These are phyloP conservation scores for fruit fly (Drosophila melanogaster) DNA, from an alignment of 1,140 invertebrate genomes.

Conservation along the genomic window DNA sequence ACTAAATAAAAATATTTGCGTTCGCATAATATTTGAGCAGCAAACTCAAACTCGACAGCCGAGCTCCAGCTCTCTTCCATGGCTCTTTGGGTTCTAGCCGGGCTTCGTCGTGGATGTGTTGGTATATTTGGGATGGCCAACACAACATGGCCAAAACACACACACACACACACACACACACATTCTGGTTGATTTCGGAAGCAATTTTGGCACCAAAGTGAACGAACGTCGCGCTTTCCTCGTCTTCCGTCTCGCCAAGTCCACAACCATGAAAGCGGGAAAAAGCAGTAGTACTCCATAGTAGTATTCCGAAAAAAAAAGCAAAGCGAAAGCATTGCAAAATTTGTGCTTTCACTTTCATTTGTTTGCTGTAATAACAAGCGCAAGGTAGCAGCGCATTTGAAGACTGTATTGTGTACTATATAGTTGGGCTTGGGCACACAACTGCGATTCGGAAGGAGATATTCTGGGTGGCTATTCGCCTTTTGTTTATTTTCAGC, in stretches of 20 bases:
- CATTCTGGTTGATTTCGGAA: conserved; percentile 75
- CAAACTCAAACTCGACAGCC: conserved; percentile 83
- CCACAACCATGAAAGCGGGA: conserved; percentile 21
- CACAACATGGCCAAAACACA: conserved; percentile 60
- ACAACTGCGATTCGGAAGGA: conserved; percentile 62
- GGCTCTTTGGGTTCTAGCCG: conserved; percentile 70
- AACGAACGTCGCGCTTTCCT: conserved; percentile 58
- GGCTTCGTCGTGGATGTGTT: conserved; percentile 14
- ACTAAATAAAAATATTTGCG: conserved; percentile 85
- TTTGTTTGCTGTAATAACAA: conserved; percentile 83
- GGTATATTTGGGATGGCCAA: conserved; percentile 39
- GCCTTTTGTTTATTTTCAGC: conserved; percentile 48
- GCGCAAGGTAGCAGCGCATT: conserved; percentile 71
- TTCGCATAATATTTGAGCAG: conserved; percentile 85
- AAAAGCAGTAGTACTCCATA: conserved; percentile 5
- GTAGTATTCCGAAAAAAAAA: conserved; percentile 22
- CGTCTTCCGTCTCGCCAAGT: conserved; percentile 16
- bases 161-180: conserved; percentile 27
- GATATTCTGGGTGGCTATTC: conserved; percentile 25
- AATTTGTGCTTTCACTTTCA: conserved; percentile 83
- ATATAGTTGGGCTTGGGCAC: conserved; percentile 49
- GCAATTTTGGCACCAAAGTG: conserved; percentile 75
- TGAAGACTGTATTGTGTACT: conserved; percentile 65
- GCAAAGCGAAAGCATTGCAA: conserved; percentile 64
- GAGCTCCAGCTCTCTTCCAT: conserved; percentile 73